phyloP scores from a whole-genome alignment of 2,888 invertebrate species.

The Alentia gelatinosa region DNA sequence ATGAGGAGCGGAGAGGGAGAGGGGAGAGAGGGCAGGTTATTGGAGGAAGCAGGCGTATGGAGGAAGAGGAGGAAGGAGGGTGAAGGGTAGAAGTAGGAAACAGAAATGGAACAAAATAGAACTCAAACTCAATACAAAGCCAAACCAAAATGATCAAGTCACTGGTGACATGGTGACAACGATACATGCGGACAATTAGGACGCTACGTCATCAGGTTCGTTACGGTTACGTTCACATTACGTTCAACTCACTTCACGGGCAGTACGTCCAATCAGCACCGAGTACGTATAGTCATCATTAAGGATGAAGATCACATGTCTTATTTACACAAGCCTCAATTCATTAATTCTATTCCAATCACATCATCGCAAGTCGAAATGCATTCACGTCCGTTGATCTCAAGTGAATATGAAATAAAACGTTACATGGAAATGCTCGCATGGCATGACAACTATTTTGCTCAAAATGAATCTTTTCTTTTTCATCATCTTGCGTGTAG shows the following conservation, averaged over 20 bases:
- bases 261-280: not conserved
- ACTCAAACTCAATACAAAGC: conserved; percentile 55
- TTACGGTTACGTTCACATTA: no score
- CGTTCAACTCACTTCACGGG: not conserved
- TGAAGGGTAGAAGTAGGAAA: not conserved
- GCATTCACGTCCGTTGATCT: not conserved
- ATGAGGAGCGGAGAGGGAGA: not conserved
- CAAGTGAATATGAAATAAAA: not conserved
- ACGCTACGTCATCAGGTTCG: not conserved
- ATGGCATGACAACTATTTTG: not conserved
- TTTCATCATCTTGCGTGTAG: not conserved
- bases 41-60: not conserved
- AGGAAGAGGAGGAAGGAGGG: not conserved
- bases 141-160: conserved; percentile 36
- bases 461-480: not conserved
- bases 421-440: not conserved
- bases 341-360: not conserved
- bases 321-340: not conserved
- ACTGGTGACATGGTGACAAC: not conserved
- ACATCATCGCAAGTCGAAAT: not conserved
- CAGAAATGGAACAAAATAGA: conserved; percentile 45
- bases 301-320: not conserved
- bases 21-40: not conserved
- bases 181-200: not conserved
- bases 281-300: not conserved